Evolutionary conservation across 2,888 invertebrate species (phyloP).

Genomic region (Troglohyphantes excavatus): DNA sequence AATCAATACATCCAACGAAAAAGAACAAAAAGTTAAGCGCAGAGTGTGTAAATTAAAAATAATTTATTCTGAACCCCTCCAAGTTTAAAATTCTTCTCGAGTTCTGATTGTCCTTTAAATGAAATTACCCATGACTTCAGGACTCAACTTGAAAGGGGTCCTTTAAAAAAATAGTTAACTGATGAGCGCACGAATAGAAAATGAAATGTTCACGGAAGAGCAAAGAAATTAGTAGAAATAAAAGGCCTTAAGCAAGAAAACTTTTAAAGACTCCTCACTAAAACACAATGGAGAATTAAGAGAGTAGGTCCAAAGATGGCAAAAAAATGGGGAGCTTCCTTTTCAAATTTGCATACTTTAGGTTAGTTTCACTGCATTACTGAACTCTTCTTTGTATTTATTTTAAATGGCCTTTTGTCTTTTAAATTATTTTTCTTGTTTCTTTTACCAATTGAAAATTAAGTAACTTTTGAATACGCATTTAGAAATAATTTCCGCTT

Average conservation of each 20-base stretch:
- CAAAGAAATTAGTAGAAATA: not conserved
- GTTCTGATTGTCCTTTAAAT: conserved; percentile 3
- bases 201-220: conserved; percentile 23
- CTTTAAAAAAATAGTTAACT: not conserved
- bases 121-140: not conserved
- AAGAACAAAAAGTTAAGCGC: not conserved
- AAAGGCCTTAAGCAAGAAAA: conserved; percentile 15
- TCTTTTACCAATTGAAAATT: too few species aligned
- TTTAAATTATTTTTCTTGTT: too few species aligned
- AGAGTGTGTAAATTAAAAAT: not conserved
- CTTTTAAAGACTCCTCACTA: conserved; percentile 8
- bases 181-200: conserved; percentile 5
- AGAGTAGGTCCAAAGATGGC: conserved; percentile 4
- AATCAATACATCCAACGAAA: too few species aligned
- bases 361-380: not conserved
- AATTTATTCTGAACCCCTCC: not conserved
- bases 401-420: not conserved
- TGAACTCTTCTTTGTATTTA: not conserved
- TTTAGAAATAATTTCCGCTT: too few species aligned
- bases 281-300: conserved; percentile 10
- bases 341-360: conserved; percentile 30
- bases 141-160: not conserved
- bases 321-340: conserved; percentile 9
- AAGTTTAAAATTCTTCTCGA: not conserved
- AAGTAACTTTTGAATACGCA: too few species aligned